These are phyloP conservation scores for Melanophora roralis DNA, from an alignment of 2,888 invertebrate species.

Conservation along the genomic window DNA sequence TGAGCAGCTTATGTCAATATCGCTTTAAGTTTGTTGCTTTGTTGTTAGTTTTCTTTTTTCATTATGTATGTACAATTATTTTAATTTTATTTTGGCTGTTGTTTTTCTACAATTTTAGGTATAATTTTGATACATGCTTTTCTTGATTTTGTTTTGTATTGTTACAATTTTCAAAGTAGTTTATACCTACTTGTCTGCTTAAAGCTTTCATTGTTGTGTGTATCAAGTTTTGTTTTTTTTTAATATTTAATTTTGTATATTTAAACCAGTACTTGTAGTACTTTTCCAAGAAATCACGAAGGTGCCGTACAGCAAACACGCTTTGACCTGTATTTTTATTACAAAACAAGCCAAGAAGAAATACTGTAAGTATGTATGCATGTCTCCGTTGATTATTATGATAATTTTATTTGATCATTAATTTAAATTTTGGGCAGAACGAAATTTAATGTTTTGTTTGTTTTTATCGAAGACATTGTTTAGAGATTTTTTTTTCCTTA, in stretches of 20 bases:
- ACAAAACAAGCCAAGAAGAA: not conserved
- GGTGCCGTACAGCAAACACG: conserved; percentile 53
- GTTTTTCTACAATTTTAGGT: not conserved
- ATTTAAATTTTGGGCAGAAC: conserved; percentile 20
- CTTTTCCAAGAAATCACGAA: conserved; percentile 58
- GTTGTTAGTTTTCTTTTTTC: conserved; percentile 12
- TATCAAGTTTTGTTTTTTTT: not conserved
- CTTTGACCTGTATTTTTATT: conserved; percentile 56
- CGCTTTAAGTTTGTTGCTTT: conserved; percentile 19
- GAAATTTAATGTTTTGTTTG: conserved; percentile 46
- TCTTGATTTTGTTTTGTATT: conserved; percentile 38
- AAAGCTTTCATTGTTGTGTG: conserved; percentile 38
- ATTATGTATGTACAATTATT: conserved; percentile 15
- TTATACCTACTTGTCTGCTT: conserved; percentile 46
- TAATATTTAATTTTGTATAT: conserved; percentile 9
- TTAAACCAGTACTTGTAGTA: not conserved
- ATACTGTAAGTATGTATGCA: not conserved
- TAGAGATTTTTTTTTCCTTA: not conserved
- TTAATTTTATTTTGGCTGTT: conserved; percentile 26
- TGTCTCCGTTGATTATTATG: conserved; percentile 25
- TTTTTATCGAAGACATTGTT: not conserved
- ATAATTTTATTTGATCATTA: conserved; percentile 34
- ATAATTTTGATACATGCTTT: conserved; percentile 20
- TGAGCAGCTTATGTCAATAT: conserved; percentile 35
- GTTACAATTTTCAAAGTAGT: conserved; percentile 25